Conservation (phyloP, 2,888 invertebrate species). For the Schizotus pectinicornis region DNA sequence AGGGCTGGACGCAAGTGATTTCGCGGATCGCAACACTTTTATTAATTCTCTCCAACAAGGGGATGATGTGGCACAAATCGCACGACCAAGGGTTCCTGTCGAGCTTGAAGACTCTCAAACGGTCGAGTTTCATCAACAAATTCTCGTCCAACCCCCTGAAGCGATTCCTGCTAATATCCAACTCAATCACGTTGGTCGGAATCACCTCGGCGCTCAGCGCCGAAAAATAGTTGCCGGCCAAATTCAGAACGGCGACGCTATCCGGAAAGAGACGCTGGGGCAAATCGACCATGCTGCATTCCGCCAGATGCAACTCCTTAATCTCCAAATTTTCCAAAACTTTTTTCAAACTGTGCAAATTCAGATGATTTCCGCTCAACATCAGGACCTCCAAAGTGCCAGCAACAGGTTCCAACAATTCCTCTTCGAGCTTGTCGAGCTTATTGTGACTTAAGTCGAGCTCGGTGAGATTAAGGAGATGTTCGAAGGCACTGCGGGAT, state of each 20-base stretch:
- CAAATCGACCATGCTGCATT: slow-evolving; percentile 65
- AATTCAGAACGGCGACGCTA: slow-evolving; percentile 66
- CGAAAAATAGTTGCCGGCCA: slow-evolving; percentile 74
- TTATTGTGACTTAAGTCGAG: slow-evolving; percentile 79
- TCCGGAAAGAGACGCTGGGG: slow-evolving; percentile 64
- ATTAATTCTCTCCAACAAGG: slow-evolving; percentile 66
- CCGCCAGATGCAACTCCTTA: slow-evolving; percentile 64
- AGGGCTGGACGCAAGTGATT: slow-evolving; percentile 66
- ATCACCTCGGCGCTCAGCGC: slow-evolving; percentile 64
- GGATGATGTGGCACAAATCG: slow-evolving; percentile 69
- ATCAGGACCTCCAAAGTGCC: slow-evolving; percentile 68
- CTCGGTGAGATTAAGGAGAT: slow-evolving; percentile 70
- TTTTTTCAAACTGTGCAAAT: slow-evolving; percentile 61
- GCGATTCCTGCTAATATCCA: slow-evolving; percentile 77
- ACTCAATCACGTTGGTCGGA: slow-evolving; percentile 64
- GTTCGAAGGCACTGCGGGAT: slow-evolving; percentile 72
- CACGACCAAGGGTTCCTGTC: slow-evolving; percentile 73
- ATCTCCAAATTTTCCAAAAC: slow-evolving; percentile 64
- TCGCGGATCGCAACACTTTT: slow-evolving; percentile 61
- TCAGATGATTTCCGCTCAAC: slow-evolving; percentile 68
- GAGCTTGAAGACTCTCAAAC: slow-evolving; percentile 55
- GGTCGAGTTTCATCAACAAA: slow-evolving; percentile 54
- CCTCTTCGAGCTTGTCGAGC: slow-evolving; percentile 38
- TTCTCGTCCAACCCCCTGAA: slow-evolving; percentile 68
- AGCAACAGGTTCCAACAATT: slow-evolving; percentile 56